phyloP scores from a whole-genome alignment of 1,140 invertebrate species.

The Solenopsis fugax region DNA sequence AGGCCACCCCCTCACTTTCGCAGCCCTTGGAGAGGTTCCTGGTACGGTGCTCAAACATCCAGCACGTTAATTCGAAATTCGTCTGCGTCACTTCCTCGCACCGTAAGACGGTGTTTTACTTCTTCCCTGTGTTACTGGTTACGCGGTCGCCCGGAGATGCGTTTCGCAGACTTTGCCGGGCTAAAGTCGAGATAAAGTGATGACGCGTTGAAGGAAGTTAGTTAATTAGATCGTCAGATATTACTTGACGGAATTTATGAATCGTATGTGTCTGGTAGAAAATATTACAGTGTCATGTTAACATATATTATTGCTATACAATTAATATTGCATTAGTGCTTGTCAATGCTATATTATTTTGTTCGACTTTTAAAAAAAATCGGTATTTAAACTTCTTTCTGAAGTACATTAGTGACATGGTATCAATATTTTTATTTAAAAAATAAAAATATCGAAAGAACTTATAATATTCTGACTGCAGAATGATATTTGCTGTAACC shows the following conservation, averaged over 20 bases:
- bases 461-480: not conserved
- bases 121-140: conserved; percentile 40
- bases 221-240: conserved; percentile 46
- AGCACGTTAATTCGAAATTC: conserved; percentile 72
- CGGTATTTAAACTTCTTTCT: not conserved
- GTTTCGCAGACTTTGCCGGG: conserved; percentile 43
- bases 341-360: not conserved
- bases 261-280: not conserved
- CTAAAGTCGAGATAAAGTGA: conserved; percentile 57
- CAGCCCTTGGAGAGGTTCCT: conserved; percentile 67
- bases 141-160: conserved; percentile 41
- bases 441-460: conserved; percentile 2
- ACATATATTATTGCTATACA: not conserved
- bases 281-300: not conserved
- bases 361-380: not conserved
- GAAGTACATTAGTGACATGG: not conserved
- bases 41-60: conserved; percentile 78
- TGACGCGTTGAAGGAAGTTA: conserved; percentile 7
- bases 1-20: conserved; percentile 68
- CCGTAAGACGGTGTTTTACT: conserved; percentile 54
- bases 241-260: conserved; percentile 15
- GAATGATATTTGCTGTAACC: not conserved
- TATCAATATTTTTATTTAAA: conserved; percentile 15
- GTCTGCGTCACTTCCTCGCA: conserved; percentile 45
- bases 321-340: not conserved